These are phyloP conservation scores for Chiloscyllium plagiosum DNA, from an alignment of 2,113 vertebrate genomes.

Conservation along the genomic window DNA sequence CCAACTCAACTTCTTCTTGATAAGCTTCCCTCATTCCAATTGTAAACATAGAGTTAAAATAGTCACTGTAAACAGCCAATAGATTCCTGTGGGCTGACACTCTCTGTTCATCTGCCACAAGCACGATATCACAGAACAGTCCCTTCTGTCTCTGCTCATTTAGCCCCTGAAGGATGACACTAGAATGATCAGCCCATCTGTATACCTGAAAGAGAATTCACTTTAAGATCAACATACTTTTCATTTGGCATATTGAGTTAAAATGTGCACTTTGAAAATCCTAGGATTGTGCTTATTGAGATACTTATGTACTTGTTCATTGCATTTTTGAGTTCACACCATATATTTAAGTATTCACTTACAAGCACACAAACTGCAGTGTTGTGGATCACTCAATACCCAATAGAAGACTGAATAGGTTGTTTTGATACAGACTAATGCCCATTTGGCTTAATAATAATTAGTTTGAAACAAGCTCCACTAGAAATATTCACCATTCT, in stretches of 20 bases:
- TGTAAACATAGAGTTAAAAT: slow-evolving; percentile 96
- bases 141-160: slow-evolving; percentile 75
- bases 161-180: slow-evolving; percentile 71
- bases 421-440: neutral
- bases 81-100: slow-evolving; percentile 80
- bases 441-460: neutral
- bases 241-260: neutral
- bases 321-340: neutral
- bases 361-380: neutral
- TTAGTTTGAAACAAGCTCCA: slow-evolving; percentile 5
- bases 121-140: slow-evolving; percentile 82
- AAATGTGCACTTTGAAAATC: neutral
- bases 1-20: slow-evolving; percentile 81
- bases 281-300: neutral
- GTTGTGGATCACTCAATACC: neutral
- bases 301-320: neutral
- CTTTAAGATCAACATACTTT: neutral
- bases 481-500: neutral
- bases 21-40: slow-evolving; percentile 84
- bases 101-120: slow-evolving; percentile 71
- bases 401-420: neutral
- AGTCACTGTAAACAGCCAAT: slow-evolving; percentile 81
- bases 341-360: neutral
- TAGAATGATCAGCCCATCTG: slow-evolving; percentile 65
- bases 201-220: slow-evolving; percentile 62